These are phyloP conservation scores for Mesitornis unicolor DNA, from an alignment of 2,113 vertebrate species.

Conservation along the genomic window DNA sequence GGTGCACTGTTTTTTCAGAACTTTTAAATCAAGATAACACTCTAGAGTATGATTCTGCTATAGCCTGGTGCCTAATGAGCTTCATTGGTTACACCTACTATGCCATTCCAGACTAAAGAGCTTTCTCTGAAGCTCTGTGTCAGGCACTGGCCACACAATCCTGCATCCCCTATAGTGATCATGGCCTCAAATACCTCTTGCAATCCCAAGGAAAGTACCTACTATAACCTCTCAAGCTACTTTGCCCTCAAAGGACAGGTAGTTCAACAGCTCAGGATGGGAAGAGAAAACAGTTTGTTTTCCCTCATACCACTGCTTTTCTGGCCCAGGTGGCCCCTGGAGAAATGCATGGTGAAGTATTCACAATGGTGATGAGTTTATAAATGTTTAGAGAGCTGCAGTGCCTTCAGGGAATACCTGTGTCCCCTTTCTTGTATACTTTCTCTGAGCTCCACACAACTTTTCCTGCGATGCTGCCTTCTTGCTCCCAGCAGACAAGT, in stretches of 20 bases:
- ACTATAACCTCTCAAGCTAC: not conserved
- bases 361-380: rapidly evolving
- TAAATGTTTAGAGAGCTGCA: not conserved
- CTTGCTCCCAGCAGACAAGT: not conserved
- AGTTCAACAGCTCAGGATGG: not conserved
- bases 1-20: not conserved
- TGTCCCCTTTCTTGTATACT: not conserved
- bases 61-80: rapidly evolving
- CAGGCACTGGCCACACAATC: not conserved
- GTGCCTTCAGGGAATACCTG: rapidly evolving
- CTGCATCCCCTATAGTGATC: rapidly evolving
- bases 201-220: not conserved
- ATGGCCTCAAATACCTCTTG: not conserved
- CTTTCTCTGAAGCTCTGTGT: not conserved
- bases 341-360: not conserved
- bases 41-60: not conserved
- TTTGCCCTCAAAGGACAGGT: not conserved
- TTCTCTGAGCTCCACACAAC: not conserved
- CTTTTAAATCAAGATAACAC: not conserved
- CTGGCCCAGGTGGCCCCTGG: not conserved
- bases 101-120: not conserved
- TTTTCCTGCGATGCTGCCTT: not conserved
- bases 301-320: not conserved
- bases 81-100: not conserved
- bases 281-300: rapidly evolving